phyloP scores from a whole-genome alignment of 2,113 vertebrate genomes.

The Leiothrix lutea region DNA sequence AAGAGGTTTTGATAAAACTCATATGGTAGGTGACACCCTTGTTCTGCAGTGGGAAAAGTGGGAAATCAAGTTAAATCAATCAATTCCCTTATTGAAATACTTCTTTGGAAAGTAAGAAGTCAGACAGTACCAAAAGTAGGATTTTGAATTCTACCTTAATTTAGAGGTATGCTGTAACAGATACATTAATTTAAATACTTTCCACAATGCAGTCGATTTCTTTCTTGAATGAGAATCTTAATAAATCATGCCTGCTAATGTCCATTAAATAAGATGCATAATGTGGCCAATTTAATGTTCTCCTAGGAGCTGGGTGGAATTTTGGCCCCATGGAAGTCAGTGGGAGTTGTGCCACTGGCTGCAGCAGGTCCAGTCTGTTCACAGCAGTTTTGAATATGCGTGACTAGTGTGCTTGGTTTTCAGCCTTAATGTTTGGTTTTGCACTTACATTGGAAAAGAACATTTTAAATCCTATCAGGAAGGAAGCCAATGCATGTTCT shows the following conservation, averaged over 20 bases:
- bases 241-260: neutral
- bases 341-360: constrained; percentile 26
- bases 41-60: neutral
- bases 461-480: constrained; percentile 49
- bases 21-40: neutral
- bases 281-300: neutral
- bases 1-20: neutral
- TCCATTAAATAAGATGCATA: neutral
- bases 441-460: constrained; percentile 46
- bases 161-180: neutral
- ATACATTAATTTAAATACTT: neutral
- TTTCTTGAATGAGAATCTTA: neutral
- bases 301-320: constrained; percentile 29
- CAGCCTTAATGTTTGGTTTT: constrained; percentile 37
- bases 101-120: neutral
- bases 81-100: neutral
- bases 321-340: constrained; percentile 24
- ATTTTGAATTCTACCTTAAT: neutral
- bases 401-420: constrained; percentile 25
- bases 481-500: constrained; percentile 55
- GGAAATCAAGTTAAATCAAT: neutral
- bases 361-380: constrained; percentile 16
- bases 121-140: neutral
- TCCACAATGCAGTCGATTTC: neutral
- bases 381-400: constrained; percentile 3